A percentile compares a stretch with the other conserved stretches of the same genome.
Evolutionary conservation across 2,113 vertebrate species (phyloP).

Genomic region (Centropristis striata): DNA sequence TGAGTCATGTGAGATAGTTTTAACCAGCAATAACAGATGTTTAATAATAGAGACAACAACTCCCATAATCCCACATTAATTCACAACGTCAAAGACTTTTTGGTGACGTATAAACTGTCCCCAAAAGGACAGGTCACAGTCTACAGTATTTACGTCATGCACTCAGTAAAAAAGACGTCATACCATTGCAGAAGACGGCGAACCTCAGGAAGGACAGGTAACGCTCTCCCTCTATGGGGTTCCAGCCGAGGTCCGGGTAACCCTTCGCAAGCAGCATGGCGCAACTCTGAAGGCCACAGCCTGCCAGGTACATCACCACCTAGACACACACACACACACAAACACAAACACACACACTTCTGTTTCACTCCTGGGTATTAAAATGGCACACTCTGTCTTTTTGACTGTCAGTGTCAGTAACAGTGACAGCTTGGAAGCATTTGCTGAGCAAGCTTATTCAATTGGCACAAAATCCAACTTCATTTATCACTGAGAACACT

Average conservation of each 20-base stretch:
- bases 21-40: no score
- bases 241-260: constrained; percentile 98
- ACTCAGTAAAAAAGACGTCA: background rate
- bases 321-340: constrained; percentile 73
- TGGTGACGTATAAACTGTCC: no score
- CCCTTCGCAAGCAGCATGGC: constrained; percentile 94
- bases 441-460: constrained; percentile 46
- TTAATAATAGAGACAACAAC: no score
- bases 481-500: constrained; percentile 22
- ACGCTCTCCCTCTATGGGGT: constrained; percentile 97
- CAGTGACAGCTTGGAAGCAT: constrained; percentile 33
- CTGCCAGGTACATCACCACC: constrained; percentile 97
- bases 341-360: constrained; percentile 21
- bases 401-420: constrained; percentile 32
- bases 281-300: constrained; percentile 96
- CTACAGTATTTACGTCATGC: no score
- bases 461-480: constrained; percentile 24
- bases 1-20: no score
- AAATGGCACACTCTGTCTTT: constrained; percentile 32
- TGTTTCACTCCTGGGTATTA: constrained; percentile 12
- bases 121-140: background rate
- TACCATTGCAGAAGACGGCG: constrained; percentile 97
- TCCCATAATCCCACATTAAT: no score
- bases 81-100: no score
- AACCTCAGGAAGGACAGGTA: constrained; percentile 97